Conservation (phyloP, 2,797 vertebrate species). For the Pteropus rufus region DNA sequence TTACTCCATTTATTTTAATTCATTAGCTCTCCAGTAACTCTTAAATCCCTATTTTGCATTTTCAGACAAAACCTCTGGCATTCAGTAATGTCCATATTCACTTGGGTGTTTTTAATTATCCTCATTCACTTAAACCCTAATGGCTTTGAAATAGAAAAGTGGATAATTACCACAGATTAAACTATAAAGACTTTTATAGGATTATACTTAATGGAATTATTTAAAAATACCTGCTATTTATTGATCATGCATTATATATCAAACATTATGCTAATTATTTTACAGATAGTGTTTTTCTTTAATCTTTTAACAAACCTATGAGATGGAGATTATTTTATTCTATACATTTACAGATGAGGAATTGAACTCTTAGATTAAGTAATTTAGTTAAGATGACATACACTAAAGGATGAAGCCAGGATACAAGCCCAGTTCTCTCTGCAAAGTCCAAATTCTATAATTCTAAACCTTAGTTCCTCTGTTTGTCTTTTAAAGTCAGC, state of each 20-base stretch:
- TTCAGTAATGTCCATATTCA: not conserved
- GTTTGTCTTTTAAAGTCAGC: not conserved
- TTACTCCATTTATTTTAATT: conserved; percentile 2
- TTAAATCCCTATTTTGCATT: conserved; percentile 27
- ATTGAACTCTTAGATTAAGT: not conserved
- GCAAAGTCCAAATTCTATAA: not conserved
- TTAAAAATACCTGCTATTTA: not conserved
- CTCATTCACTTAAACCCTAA: not conserved
- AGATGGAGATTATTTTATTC: not conserved
- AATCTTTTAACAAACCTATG: not conserved
- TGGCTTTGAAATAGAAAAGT: conserved; percentile 20
- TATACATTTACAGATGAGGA: not conserved
- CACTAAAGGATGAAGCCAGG: not conserved
- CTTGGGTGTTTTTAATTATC: not conserved
- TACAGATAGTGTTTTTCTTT: not conserved
- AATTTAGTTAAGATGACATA: not conserved
- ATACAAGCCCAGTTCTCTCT: not conserved
- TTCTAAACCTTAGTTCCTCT: not conserved
- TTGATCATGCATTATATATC: not conserved
- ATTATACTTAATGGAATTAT: not conserved
- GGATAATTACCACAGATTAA: not conserved
- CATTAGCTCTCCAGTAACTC: not conserved
- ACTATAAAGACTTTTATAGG: not conserved
- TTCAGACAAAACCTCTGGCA: not conserved
- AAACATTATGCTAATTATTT: not conserved